Conservation (phyloP, 2,797 vertebrate genomes). For the Furcifer pardalis region DNA sequence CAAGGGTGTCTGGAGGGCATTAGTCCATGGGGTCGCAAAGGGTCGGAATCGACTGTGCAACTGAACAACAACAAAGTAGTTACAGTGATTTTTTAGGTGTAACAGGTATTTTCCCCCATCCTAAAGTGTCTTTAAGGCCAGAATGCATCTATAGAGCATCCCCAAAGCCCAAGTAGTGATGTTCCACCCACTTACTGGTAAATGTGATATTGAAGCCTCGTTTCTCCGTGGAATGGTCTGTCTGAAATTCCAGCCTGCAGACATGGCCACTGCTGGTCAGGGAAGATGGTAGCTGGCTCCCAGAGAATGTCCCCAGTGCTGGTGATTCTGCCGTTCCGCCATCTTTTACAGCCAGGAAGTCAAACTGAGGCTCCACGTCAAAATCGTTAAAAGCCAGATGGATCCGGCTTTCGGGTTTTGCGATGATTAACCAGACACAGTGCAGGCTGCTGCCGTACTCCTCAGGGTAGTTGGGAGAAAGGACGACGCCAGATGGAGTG, state of each 20-base stretch:
- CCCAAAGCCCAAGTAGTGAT: fast-evolving
- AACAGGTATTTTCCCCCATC: no score
- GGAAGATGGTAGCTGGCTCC: slow-evolving; percentile 90
- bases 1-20: no score
- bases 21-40: no score
- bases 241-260: slow-evolving; percentile 94
- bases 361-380: slow-evolving; percentile 98
- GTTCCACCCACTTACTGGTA: slow-evolving; percentile 86
- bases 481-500: slow-evolving; percentile 90
- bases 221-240: slow-evolving; percentile 96
- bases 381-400: slow-evolving; percentile 98
- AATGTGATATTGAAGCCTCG: slow-evolving; percentile 98
- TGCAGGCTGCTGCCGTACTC: slow-evolving; percentile 98
- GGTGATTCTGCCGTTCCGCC: slow-evolving; percentile 94
- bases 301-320: slow-evolving; percentile 94
- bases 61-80: no score
- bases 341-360: slow-evolving; percentile 96
- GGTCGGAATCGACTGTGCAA: no score
- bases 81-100: no score
- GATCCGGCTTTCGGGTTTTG: slow-evolving; percentile 93
- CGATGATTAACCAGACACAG: slow-evolving; percentile 97
- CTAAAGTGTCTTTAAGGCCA: no score
- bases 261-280: slow-evolving; percentile 95
- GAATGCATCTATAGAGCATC: background rate
- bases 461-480: slow-evolving; percentile 97